A percentile compares a stretch with the other conserved stretches of the same genome.
These are phyloP conservation scores for Drosophila tanythrix DNA, from an alignment of 2,888 invertebrate genomes.

Conservation along the genomic window DNA sequence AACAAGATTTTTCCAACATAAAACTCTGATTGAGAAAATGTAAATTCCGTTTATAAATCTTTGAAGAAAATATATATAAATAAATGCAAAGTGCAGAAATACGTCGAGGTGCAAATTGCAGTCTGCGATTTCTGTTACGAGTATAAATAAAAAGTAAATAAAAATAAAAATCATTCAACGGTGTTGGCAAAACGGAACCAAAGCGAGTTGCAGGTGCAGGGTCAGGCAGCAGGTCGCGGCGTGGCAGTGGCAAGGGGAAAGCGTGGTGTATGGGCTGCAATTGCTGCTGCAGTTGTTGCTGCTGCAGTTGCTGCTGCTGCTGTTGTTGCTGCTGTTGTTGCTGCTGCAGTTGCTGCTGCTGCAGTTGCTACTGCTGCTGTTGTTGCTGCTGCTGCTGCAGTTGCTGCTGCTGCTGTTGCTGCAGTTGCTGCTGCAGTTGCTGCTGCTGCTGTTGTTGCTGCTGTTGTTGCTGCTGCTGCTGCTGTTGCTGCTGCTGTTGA, in stretches of 20 bases:
- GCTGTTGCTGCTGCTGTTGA: constrained; percentile 1
- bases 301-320: no score
- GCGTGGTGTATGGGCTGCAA: not conserved
- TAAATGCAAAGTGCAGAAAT: constrained; percentile 12
- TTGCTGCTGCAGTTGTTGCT: no score
- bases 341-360: no score
- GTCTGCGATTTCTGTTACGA: not conserved
- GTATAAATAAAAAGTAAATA: constrained; percentile 14
- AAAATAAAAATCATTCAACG: constrained; percentile 9
- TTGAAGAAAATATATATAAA: not conserved
- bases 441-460: not conserved
- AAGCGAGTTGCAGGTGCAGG: constrained; percentile 13
- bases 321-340: no score
- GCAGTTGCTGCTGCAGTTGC: not conserved
- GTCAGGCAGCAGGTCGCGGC: constrained; percentile 3
- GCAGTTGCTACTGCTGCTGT: no score
- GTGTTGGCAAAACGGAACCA: not conserved
- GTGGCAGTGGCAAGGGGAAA: not conserved
- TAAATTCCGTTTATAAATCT: constrained; percentile 7
- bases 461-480: not conserved
- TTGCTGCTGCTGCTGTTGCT: not conserved
- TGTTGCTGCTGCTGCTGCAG: not conserved
- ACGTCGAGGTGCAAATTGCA: constrained; percentile 14
- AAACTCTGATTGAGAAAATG: constrained; percentile 1
- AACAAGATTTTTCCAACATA: not conserved